Conservation (phyloP, 2,888 invertebrate species). For the Hydraecia micacea region DNA sequence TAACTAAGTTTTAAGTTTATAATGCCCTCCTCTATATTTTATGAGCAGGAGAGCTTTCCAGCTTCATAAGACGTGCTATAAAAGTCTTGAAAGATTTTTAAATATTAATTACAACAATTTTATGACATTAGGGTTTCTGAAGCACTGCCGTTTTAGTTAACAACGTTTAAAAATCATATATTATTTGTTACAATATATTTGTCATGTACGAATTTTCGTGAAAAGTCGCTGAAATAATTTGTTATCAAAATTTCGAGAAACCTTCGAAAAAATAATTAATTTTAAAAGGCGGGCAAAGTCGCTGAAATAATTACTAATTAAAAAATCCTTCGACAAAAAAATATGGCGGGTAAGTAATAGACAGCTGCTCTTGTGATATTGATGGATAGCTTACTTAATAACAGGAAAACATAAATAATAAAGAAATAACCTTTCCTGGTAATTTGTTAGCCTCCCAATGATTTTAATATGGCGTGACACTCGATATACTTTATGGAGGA, state of each 20-base stretch:
- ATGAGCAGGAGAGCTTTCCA: slow-evolving; percentile 1
- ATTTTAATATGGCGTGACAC: neutral
- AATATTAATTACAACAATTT: slow-evolving; percentile 34
- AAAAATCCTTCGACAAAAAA: neutral
- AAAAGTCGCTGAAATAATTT: neutral
- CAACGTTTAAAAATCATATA: neutral
- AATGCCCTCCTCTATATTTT: slow-evolving; percentile 8
- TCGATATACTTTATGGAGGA: neutral
- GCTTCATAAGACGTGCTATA: neutral
- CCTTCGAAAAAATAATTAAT: neutral
- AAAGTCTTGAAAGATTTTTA: slow-evolving; percentile 16
- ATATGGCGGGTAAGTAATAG: neutral
- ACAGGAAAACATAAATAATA: slow-evolving; percentile 65
- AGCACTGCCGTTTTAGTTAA: neutral
- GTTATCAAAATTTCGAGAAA: neutral
- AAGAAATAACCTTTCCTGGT: slow-evolving; percentile 62
- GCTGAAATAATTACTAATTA: neutral
- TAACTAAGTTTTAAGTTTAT: slow-evolving; percentile 29
- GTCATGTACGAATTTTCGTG: neutral
- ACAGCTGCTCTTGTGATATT: slow-evolving; percentile 27
- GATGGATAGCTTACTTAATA: slow-evolving; percentile 66
- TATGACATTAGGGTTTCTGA: neutral
- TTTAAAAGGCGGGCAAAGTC: neutral
- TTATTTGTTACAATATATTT: neutral
- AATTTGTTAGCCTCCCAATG: slow-evolving; percentile 34